Evolutionary conservation across 2,888 invertebrate genomes (phyloP).

Genomic region (Crossocerus cetratus): DNA sequence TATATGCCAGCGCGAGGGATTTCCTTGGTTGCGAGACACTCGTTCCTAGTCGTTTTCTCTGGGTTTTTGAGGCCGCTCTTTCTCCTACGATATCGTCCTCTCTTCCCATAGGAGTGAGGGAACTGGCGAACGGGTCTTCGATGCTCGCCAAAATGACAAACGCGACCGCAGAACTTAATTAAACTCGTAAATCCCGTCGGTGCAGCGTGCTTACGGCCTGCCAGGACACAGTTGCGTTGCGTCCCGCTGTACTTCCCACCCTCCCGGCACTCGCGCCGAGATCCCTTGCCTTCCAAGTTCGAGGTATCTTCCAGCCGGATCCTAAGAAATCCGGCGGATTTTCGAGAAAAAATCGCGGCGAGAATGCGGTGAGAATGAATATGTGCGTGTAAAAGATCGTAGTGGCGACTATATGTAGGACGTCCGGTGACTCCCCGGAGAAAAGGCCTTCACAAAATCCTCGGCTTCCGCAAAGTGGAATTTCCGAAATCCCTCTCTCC

Average conservation of each 20-base stretch:
- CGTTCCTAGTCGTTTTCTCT: no score
- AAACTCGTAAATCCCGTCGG: conserved; percentile 74
- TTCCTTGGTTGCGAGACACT: no score
- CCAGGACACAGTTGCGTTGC: not conserved
- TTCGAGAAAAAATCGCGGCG: not conserved
- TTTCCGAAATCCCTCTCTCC: conserved; percentile 54
- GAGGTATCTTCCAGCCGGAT: not conserved
- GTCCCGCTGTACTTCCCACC: not conserved
- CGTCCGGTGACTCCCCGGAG: not conserved
- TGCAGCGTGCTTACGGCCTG: conserved; percentile 56
- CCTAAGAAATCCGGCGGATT: not conserved
- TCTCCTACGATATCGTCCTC: not conserved
- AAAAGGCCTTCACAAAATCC: conserved; percentile 31
- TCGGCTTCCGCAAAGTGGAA: conserved; percentile 50
- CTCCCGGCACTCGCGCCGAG: not conserved
- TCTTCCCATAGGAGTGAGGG: conserved; percentile 28
- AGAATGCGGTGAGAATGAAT: not conserved
- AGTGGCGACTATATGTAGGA: not conserved
- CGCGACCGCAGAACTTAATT: conserved; percentile 75
- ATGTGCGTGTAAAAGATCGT: not conserved
- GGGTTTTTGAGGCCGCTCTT: not conserved
- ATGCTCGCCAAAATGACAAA: conserved; percentile 72
- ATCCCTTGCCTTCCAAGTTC: not conserved
- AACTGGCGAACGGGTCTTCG: conserved; percentile 65
- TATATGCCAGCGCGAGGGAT: no score